phyloP scores from a whole-genome alignment of 1,140 invertebrate species.

The Stegodyphus mimosarum region DNA sequence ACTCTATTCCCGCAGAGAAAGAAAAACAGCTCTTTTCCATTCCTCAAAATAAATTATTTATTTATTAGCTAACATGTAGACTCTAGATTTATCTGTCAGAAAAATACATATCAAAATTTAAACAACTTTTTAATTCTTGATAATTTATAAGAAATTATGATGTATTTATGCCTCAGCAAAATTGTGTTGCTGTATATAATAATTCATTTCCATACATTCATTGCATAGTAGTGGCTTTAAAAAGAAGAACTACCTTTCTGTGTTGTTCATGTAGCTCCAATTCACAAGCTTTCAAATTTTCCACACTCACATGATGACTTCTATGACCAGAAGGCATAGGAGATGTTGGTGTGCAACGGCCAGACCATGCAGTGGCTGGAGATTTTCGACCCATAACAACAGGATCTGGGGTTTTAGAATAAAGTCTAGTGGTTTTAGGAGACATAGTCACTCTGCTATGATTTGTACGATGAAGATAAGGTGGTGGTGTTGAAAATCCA shows the following conservation, averaged over 20 bases:
- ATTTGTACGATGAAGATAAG: slow-evolving; percentile 19
- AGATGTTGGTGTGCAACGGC: slow-evolving; percentile 43
- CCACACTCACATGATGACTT: slow-evolving; percentile 65
- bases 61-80: too few species aligned
- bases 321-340: slow-evolving; percentile 18
- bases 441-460: slow-evolving; percentile 46
- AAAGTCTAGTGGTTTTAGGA: slow-evolving; percentile 47
- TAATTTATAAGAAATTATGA: too few species aligned
- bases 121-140: too few species aligned
- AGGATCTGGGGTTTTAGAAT: slow-evolving; percentile 56
- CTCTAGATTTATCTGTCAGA: too few species aligned
- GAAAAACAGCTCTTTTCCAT: too few species aligned
- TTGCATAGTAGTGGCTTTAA: background rate
- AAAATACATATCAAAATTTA: too few species aligned
- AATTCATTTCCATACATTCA: too few species aligned
- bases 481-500: slow-evolving; percentile 54
- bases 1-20: too few species aligned
- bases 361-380: slow-evolving; percentile 48
- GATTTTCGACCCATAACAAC: slow-evolving; percentile 24
- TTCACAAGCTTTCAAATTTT: slow-evolving; percentile 69
- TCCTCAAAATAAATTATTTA: too few species aligned
- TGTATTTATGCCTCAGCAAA: too few species aligned
- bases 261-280: slow-evolving; percentile 68
- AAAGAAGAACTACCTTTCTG: slow-evolving; percentile 63
- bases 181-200: too few species aligned